Base-by-base conservation (phyloP, 64 coral and sea anemone genomes). In the Pocillopora damicornis region DNA sequence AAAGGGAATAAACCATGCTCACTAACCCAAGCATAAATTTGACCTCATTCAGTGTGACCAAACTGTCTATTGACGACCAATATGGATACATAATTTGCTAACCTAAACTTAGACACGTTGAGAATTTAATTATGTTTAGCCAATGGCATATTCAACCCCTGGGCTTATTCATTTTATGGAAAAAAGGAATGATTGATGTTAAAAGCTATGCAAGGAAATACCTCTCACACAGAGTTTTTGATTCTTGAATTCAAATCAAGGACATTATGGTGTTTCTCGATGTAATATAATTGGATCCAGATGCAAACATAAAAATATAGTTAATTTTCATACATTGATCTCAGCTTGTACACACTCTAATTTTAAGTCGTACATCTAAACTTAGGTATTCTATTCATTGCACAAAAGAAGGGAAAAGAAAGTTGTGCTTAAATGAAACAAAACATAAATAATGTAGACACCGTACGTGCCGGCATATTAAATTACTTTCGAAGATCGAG, bases 381-480 rank as follows among this genome's bases (percentile, higher is more conserved):
- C 57, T 38, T 56, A 5, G 71, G 56, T 16, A 62, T 45, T 83
- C 63, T 51, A 69, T 20, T 51, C 22, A 20, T 13, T 60, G 15
- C 63, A 61, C 34, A 14, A 63, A 71, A 20, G 26, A 26, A 9
- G 72, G 42, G 15, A 85, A 85, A 85, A 11, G 38, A 68, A 85
- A 85, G 1, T 73, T 57, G 38, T 15, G 71, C 81, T 65, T 15
- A 73, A 66, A 73, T 67, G n/a, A 22, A 58, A 71, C 69, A 68
- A 57, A 73, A 13, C 81, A 85, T 85, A 1, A 85, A 85, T 85
- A 25, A 85, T 85, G 81, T n/a, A 85, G 36, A 57, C 16, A 71
- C 6, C 1, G 35, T 35, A 37, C 63, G 15, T 72, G 42, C 81
- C 37, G 25, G 35, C 81, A 73, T 72, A 20, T 37, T 71, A 26